Evolutionary conservation across 2,797 vertebrate genomes (phyloP).

Genomic region (Choloepus didactylus): DNA sequence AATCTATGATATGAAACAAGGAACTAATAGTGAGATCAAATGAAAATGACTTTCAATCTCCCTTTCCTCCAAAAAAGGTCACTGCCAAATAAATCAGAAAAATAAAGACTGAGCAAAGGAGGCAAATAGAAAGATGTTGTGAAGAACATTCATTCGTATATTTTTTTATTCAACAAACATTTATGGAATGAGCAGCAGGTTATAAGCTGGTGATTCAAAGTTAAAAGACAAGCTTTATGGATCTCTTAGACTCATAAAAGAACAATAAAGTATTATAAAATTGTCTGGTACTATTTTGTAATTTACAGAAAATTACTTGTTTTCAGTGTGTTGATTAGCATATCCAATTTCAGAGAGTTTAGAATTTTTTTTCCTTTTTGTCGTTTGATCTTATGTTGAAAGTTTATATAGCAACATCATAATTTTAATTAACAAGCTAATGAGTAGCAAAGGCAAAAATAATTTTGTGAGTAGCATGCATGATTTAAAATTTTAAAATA

Average conservation of each 20-base stretch:
- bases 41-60: neutral
- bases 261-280: conserved; percentile 6
- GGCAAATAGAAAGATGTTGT: conserved; percentile 15
- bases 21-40: neutral
- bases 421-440: conserved; percentile 29
- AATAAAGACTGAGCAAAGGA: neutral
- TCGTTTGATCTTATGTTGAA: neutral
- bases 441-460: neutral
- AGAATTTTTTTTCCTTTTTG: conserved; percentile 21
- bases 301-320: conserved; percentile 34
- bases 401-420: neutral
- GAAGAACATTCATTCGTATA: neutral
- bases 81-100: neutral
- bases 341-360: neutral
- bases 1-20: neutral
- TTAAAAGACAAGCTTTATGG: neutral
- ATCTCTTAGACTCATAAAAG: neutral
- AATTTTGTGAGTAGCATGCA: neutral
- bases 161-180: neutral
- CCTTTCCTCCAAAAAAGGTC: neutral
- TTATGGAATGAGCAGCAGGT: neutral
- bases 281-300: neutral
- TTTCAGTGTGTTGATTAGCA: neutral
- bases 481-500: conserved; percentile 30
- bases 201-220: neutral